Evolutionary conservation across 2,797 vertebrate genomes (phyloP).

Genomic region (Meriones psammophilus): DNA sequence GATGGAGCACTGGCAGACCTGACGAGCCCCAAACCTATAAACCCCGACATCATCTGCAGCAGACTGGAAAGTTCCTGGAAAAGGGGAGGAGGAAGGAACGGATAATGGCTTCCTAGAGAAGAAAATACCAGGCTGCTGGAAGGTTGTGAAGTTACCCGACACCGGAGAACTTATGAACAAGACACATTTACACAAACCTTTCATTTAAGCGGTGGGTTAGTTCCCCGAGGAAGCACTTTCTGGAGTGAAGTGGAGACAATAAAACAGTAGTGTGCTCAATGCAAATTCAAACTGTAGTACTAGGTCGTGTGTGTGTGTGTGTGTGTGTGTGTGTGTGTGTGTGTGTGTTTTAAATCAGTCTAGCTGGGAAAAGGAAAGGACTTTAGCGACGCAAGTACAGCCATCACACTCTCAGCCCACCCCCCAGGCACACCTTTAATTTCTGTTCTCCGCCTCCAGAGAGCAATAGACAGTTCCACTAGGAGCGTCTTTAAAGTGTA

Average conservation of each 20-base stretch:
- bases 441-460: background rate
- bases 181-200: background rate
- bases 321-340: too few species aligned
- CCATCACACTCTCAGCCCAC: too few species aligned
- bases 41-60: background rate
- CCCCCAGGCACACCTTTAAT: background rate
- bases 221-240: constrained; percentile 3
- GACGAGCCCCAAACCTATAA: constrained; percentile 29
- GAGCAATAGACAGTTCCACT: background rate
- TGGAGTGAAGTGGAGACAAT: background rate
- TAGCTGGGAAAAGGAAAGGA: background rate
- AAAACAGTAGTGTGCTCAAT: background rate
- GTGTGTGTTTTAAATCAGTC: background rate
- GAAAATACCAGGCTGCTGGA: background rate
- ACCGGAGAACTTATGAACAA: background rate
- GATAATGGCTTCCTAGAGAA: background rate
- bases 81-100: background rate
- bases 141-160: background rate
- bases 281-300: background rate
- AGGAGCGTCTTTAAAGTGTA: constrained; percentile 46
- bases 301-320: background rate
- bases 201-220: background rate
- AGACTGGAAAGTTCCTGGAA: background rate
- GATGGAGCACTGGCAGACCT: background rate
- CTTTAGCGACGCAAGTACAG: background rate